phyloP scores from a whole-genome alignment of 2,113 vertebrate species.

The Bos javanicus region DNA sequence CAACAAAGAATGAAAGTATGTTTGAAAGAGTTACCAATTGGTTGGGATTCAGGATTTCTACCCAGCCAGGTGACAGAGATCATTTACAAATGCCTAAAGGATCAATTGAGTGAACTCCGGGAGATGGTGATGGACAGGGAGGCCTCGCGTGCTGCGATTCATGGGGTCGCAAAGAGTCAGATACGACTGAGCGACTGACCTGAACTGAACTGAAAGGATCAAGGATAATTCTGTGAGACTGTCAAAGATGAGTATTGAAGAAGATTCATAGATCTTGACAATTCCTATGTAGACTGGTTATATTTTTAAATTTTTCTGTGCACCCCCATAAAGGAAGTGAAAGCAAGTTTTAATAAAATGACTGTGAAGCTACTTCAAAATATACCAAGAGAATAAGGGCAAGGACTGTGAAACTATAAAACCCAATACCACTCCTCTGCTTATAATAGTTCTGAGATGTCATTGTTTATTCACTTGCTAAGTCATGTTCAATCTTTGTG shows the following conservation, averaged over 20 bases:
- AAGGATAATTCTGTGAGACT: neutral
- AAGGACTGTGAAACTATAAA: neutral
- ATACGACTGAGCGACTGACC: too few relatives aligned
- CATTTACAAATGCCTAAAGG: neutral
- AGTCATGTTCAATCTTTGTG: neutral
- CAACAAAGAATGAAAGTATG: neutral
- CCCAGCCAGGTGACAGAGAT: neutral
- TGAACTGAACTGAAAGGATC: neutral
- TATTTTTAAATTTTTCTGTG: neutral
- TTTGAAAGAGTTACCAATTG: neutral
- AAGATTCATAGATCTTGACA: neutral
- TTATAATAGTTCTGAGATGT: neutral
- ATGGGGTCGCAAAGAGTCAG: too few relatives aligned
- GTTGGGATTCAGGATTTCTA: neutral
- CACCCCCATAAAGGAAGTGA: neutral
- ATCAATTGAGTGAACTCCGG: neutral
- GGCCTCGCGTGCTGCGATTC: too few relatives aligned
- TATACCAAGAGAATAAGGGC: neutral
- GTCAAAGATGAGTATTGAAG: neutral
- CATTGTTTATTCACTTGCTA: neutral
- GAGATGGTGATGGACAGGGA: too few relatives aligned
- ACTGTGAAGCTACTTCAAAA: neutral
- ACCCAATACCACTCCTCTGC: neutral
- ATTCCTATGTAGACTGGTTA: neutral
- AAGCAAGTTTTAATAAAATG: conserved; percentile 5